Evolutionary conservation across 2,888 invertebrate species (phyloP).

Genomic region (Lumbricus terrestris): DNA sequence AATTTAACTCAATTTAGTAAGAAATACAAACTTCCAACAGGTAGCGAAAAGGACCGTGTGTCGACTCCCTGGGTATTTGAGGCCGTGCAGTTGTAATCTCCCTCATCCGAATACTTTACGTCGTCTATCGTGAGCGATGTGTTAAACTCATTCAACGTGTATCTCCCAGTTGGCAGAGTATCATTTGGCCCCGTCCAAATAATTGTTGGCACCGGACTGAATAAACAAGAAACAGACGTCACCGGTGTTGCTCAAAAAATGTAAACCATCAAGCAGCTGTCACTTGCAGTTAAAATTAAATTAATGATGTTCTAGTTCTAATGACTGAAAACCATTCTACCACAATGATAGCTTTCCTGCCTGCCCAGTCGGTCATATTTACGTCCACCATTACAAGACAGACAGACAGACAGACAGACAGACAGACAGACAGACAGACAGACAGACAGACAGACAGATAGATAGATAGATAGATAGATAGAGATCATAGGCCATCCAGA

Average conservation of each 20-base stretch:
- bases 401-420: too few relatives aligned
- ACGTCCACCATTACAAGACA: too few relatives aligned
- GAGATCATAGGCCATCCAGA: too few relatives aligned
- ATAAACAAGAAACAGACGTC: neutral
- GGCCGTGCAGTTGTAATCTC: conserved; percentile 15
- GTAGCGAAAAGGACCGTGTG: too few relatives aligned
- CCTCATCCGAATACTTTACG: neutral
- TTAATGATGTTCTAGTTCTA: neutral
- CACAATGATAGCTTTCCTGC: too few relatives aligned
- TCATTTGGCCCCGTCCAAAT: neutral
- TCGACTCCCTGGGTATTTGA: conserved; percentile 10
- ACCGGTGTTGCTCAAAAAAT: neutral
- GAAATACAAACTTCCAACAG: neutral
- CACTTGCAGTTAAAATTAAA: neutral
- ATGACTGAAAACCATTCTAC: too few relatives aligned
- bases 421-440: too few relatives aligned
- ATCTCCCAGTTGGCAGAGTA: neutral
- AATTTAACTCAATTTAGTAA: neutral
- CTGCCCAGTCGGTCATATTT: too few relatives aligned
- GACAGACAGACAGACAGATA: too few relatives aligned
- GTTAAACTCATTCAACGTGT: neutral
- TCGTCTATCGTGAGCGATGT: neutral
- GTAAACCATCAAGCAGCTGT: neutral
- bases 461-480: too few relatives aligned
- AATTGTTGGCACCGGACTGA: conserved; percentile 13